phyloP scores from a whole-genome alignment of 64 coral and sea anemone genomes.

The Trachythela sp. region DNA sequence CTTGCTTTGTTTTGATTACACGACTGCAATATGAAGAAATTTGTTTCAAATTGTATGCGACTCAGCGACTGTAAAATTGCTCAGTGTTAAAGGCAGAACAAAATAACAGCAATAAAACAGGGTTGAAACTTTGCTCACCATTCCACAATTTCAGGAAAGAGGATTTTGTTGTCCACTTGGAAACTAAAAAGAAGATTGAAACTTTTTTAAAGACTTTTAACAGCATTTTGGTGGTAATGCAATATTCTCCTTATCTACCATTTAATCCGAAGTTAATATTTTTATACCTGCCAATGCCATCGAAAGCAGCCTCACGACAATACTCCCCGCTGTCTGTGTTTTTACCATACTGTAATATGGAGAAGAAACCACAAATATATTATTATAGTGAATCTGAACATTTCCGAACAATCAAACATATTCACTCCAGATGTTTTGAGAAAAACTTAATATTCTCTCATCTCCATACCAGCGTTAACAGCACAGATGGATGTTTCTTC shows the following conservation, averaged over 20 bases:
- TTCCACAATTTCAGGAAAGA: constrained; percentile 82
- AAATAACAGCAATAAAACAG: not conserved
- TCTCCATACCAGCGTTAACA: constrained; percentile 68
- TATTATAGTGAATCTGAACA: too few relatives aligned
- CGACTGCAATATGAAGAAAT: constrained; percentile 38
- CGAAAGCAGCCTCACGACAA: constrained; percentile 90
- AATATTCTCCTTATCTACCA: not conserved
- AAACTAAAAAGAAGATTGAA: constrained; percentile 43
- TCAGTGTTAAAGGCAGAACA: not conserved
- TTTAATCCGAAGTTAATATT: not conserved
- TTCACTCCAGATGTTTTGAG: too few relatives aligned
- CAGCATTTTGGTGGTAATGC: not conserved
- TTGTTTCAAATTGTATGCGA: not conserved
- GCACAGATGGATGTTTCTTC: constrained; percentile 74
- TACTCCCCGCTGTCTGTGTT: constrained; percentile 79
- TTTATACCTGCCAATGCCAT: constrained; percentile 90
- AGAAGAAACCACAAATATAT: not conserved
- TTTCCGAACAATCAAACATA: too few relatives aligned
- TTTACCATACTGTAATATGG: constrained; percentile 58
- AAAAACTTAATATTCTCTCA: not conserved
- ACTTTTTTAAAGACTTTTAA: not conserved
- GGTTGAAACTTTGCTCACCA: constrained; percentile 50
- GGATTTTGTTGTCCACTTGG: constrained; percentile 62
- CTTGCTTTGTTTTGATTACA: constrained; percentile 87
- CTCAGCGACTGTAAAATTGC: not conserved